These are phyloP conservation scores for Zaprionus africanus DNA, from an alignment of 1,140 invertebrate species.

Conservation along the genomic window DNA sequence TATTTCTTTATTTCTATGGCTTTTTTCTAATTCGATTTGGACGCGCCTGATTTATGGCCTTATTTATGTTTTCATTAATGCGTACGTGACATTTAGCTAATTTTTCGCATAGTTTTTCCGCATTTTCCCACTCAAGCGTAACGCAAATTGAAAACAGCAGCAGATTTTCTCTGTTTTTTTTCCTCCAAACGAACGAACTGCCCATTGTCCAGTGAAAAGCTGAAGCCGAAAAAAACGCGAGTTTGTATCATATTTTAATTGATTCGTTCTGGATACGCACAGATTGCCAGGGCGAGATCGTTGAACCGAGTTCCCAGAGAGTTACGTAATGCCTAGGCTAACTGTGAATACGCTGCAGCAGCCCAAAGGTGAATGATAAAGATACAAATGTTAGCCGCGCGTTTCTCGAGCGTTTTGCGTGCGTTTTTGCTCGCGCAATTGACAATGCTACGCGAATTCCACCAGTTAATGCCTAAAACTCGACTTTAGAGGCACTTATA, in stretches of 20 bases:
- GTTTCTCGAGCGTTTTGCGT: slow-evolving; percentile 16
- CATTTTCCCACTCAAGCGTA: slow-evolving; percentile 36
- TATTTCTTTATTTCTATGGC: slow-evolving; percentile 18
- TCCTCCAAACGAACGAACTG: not conserved
- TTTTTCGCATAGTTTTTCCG: slow-evolving; percentile 42
- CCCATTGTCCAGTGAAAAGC: slow-evolving; percentile 15
- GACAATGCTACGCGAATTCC: slow-evolving; percentile 21
- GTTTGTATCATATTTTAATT: slow-evolving; percentile 32
- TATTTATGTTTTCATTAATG: slow-evolving; percentile 52
- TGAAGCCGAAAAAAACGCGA: not conserved
- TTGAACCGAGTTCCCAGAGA: slow-evolving; percentile 28
- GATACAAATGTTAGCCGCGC: slow-evolving; percentile 41
- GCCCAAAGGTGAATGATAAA: slow-evolving; percentile 14
- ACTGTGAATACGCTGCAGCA: slow-evolving; percentile 26
- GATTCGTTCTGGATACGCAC: slow-evolving; percentile 40
- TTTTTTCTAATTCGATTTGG: slow-evolving; percentile 29
- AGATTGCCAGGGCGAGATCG: slow-evolving; percentile 30
- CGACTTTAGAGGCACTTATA: slow-evolving; percentile 1
- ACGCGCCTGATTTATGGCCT: slow-evolving; percentile 47
- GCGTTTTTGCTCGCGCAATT: slow-evolving; percentile 30
- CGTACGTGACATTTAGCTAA: slow-evolving; percentile 69
- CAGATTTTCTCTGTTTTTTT: slow-evolving; percentile 33
- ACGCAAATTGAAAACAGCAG: slow-evolving; percentile 12
- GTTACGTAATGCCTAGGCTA: slow-evolving; percentile 17
- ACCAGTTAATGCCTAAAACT: slow-evolving; percentile 21